Evolutionary conservation across 2,113 vertebrate genomes (phyloP), one percentile per base, ranked within the genome.

Genomic region (Proteles cristata): DNA sequence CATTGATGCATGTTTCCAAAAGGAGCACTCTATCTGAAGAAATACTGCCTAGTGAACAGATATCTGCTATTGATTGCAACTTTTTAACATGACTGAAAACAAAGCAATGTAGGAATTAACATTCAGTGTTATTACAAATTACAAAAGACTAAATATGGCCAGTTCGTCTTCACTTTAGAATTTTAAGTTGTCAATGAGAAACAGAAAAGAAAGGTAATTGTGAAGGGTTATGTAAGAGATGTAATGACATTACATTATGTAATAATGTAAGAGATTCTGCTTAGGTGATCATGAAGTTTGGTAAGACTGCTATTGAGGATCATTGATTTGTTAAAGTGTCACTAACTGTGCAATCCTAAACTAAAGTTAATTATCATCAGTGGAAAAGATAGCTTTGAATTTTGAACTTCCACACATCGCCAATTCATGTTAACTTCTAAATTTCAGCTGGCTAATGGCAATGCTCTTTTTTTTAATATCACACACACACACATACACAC

Each of bases 291-390:
- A 61, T 14, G 11, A 90, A 35, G 25, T 84, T 69, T 77, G 58
- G 16, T 55, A 69, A 35, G 43, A 48, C 21, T 65, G 26, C 17
- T 16, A 33, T 4, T 61, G 39, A 95, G 39, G 17, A n/a, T 55
- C 68, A 69, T 19, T 63, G 65, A 82, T 88, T 90, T 83, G 85
- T 35, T n/a, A 35, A 82, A 65, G 48, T 91, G 7, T 82, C 58
- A 69, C 28, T 68, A 65, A 43, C 1, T 17, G 31, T 79, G 23
- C 9, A 65, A 43, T 63, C 31, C 23, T 19, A 58, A 82, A 74
- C n/a, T 65, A 61, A 95, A 79, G 55, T 93, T 93, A 63, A 58
- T 94, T 89, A n/a, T 87, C 50, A 66, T 89, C 77, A 96, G 26
- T 66, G 50, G 61, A 68, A 71, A 94, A 87, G 93, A 88, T n/a